A percentile compares a stretch with the other conserved stretches of the same genome.
Evolutionary conservation across 2,113 vertebrate species (phyloP).

Genomic region (Octodon degus): DNA sequence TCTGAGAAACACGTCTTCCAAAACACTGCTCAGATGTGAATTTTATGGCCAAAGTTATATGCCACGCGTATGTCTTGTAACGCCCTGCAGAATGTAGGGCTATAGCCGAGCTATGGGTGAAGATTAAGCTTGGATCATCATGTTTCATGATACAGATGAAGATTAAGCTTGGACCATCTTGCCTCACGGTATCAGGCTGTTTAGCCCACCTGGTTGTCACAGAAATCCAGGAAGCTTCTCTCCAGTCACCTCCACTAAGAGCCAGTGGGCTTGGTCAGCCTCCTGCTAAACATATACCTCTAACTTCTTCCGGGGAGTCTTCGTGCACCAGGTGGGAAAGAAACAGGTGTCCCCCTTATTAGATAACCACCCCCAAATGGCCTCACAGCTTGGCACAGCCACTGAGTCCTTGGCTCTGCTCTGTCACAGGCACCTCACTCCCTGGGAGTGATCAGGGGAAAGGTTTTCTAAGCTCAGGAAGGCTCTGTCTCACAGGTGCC

Average conservation of each 20-base stretch:
- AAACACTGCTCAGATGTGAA: not conserved
- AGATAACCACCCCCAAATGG: constrained; percentile 23
- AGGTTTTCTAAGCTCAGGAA: not conserved
- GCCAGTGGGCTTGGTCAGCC: not conserved
- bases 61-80: not conserved
- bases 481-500: not conserved
- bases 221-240: not conserved
- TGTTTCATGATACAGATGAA: not conserved
- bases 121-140: not conserved
- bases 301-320: not conserved
- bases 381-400: not conserved
- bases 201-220: not conserved
- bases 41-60: not conserved
- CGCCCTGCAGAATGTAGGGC: not conserved
- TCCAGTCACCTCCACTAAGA: not conserved
- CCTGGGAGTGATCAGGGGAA: not conserved
- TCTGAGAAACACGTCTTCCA: not conserved
- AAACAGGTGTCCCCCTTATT: not conserved
- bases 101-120: not conserved
- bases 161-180: not conserved
- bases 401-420: not conserved
- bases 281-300: not conserved
- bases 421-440: not conserved
- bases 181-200: not conserved
- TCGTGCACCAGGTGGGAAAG: not conserved